Percentiles rank a stretch among this genome's conserved stretches.
Evolutionary conservation across 1,140 invertebrate genomes (phyloP).

Genomic region (Neuroterus valhalla): DNA sequence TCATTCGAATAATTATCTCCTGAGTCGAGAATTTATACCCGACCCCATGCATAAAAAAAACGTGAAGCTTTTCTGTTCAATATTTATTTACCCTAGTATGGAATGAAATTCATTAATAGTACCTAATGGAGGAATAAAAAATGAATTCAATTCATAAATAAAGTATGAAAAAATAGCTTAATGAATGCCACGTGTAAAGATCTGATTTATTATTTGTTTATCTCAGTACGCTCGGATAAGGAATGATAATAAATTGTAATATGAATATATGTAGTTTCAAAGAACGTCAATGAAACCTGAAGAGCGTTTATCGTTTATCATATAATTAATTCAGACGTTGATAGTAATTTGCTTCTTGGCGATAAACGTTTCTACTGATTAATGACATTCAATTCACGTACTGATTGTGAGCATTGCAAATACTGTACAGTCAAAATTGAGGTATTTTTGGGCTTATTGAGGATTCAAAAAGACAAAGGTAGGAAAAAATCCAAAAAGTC

Average conservation of each 20-base stretch:
- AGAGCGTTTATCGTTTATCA: conserved; percentile 12
- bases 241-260: conserved; percentile 10
- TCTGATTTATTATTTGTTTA: conserved; percentile 19
- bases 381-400: conserved; percentile 22
- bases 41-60: no score
- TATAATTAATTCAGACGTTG: conserved; percentile 27
- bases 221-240: conserved; percentile 5
- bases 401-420: conserved; percentile 6
- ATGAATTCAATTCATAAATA: not conserved
- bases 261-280: not conserved
- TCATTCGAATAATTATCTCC: no score
- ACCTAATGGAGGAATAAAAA: not conserved
- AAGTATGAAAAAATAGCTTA: not conserved
- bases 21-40: no score
- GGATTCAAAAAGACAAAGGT: no score
- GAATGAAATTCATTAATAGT: no score
- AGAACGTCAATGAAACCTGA: conserved; percentile 13
- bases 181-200: conserved; percentile 1
- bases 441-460: not conserved
- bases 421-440: not conserved
- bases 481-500: no score
- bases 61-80: no score
- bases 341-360: conserved; percentile 22
- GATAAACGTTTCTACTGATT: conserved; percentile 23
- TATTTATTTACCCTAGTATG: no score